These are phyloP conservation scores for Moxostoma hubbsi DNA, from an alignment of 2,797 vertebrate genomes.

Conservation along the genomic window DNA sequence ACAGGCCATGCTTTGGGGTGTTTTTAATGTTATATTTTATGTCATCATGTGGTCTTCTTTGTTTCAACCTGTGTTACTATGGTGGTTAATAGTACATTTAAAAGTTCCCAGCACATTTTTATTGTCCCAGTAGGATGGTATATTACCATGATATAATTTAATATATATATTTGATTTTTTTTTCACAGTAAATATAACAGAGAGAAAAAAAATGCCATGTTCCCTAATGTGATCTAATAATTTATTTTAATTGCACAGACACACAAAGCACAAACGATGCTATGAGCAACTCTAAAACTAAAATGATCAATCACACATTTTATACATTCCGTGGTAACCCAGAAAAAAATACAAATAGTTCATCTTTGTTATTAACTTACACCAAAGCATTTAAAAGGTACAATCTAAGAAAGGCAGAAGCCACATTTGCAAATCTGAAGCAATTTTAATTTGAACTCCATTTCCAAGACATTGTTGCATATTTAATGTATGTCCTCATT, in stretches of 20 bases:
- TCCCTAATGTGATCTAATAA: slow-evolving; percentile 6
- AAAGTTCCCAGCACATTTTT: too few species aligned
- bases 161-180: too few species aligned
- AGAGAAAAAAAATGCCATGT: not conserved
- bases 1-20: too few species aligned
- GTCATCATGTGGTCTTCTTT: too few species aligned
- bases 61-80: too few species aligned
- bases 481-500: slow-evolving; percentile 70
- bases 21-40: too few species aligned
- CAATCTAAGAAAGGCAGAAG: slow-evolving; percentile 24
- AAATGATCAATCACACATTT: not conserved
- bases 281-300: not conserved
- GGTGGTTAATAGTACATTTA: too few species aligned
- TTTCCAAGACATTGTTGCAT: slow-evolving; percentile 60
- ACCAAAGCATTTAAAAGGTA: slow-evolving; percentile 25
- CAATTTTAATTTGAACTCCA: slow-evolving; percentile 41
- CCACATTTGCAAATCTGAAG: slow-evolving; percentile 10
- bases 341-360: not conserved
- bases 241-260: slow-evolving; percentile 14
- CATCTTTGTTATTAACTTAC: slow-evolving; percentile 25
- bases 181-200: too few species aligned
- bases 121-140: too few species aligned
- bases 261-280: not conserved
- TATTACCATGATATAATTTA: too few species aligned
- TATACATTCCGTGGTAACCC: not conserved